Percentiles rank a stretch among this genome's conserved stretches.
Evolutionary conservation across 2,888 invertebrate genomes (phyloP).

Genomic region (Lasioglossum lativentre): DNA sequence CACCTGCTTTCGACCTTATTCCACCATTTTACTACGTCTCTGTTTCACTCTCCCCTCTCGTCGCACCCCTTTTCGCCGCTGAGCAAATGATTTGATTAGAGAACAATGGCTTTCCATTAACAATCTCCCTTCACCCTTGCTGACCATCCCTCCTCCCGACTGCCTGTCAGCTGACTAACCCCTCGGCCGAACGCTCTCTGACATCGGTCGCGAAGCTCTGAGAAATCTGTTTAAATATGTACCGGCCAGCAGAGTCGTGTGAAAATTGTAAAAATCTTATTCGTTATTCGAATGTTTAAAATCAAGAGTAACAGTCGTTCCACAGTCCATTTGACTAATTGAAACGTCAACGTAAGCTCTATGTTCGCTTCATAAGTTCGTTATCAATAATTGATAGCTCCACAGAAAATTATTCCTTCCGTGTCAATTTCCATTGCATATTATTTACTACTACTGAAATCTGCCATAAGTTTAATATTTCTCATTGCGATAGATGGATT

Average conservation of each 20-base stretch:
- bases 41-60: constrained; percentile 38
- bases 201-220: constrained; percentile 32
- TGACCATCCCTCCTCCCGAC: constrained; percentile 56
- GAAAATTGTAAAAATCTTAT: not conserved
- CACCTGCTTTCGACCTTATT: constrained; percentile 57
- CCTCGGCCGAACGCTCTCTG: constrained; percentile 42
- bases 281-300: not conserved
- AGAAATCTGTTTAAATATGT: constrained; percentile 68
- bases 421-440: no score
- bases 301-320: not conserved
- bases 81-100: constrained; percentile 84
- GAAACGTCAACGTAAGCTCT: not conserved
- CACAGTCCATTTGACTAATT: not conserved
- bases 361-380: not conserved
- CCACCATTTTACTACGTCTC: constrained; percentile 48
- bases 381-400: not conserved
- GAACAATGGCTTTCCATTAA: constrained; percentile 85
- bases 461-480: no score
- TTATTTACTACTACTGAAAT: no score
- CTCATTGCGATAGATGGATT: no score
- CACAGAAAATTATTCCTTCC: not conserved
- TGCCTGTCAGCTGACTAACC: constrained; percentile 80
- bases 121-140: constrained; percentile 71
- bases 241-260: not conserved
- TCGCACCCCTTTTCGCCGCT: constrained; percentile 73